Evolutionary conservation across 2,888 invertebrate genomes (phyloP).

Genomic region (Andrena hattorfiana): DNA sequence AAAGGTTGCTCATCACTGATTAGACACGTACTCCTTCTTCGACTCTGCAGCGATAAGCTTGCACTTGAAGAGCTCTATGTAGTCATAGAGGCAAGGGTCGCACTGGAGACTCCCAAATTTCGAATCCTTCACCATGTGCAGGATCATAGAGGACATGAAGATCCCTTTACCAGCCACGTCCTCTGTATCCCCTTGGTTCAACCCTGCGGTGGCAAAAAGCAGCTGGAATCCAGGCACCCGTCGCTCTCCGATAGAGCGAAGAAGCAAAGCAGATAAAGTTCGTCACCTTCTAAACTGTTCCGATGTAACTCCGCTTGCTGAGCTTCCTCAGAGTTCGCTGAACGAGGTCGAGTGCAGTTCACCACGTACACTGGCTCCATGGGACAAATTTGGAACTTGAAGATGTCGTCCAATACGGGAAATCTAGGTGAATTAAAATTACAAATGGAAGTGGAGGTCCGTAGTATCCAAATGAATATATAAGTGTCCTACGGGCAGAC

Average conservation of each 20-base stretch:
- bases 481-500: slow-evolving; percentile 73
- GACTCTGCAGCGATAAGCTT: slow-evolving; percentile 69
- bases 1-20: no score
- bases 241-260: background rate
- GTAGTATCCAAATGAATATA: background rate
- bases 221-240: no score
- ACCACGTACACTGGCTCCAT: slow-evolving; percentile 79
- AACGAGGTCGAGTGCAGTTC: slow-evolving; percentile 65
- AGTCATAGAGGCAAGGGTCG: slow-evolving; percentile 74
- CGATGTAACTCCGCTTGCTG: background rate
- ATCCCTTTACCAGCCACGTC: slow-evolving; percentile 43
- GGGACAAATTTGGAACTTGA: slow-evolving; percentile 76
- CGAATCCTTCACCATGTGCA: slow-evolving; percentile 65
- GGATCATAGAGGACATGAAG: slow-evolving; percentile 59
- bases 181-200: background rate
- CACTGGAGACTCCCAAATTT: slow-evolving; percentile 75
- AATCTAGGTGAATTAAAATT: slow-evolving; percentile 67
- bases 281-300: slow-evolving; percentile 7
- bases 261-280: background rate
- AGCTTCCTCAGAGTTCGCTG: background rate
- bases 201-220: background rate
- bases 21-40: slow-evolving; percentile 42
- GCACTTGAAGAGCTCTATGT: slow-evolving; percentile 73
- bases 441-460: background rate
- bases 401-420: slow-evolving; percentile 79